Conservation (phyloP, 2,113 vertebrate species). For the Synodontis membranacea region DNA sequence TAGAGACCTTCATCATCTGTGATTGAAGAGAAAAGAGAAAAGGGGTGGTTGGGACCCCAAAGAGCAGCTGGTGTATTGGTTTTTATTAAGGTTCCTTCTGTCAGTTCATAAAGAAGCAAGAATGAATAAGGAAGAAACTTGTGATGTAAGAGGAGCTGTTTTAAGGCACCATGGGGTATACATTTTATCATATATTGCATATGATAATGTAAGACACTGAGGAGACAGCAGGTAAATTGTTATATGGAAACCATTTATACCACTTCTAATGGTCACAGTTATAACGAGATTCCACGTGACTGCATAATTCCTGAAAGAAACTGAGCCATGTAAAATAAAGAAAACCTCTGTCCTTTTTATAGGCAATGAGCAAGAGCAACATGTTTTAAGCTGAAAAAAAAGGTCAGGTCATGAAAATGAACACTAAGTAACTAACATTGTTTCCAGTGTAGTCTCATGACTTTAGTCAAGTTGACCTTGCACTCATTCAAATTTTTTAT, state of each 20-base stretch:
- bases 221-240: neutral
- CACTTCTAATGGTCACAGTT: neutral
- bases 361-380: neutral
- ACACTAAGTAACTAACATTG: neutral
- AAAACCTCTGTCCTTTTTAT: neutral
- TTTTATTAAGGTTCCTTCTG: constrained; percentile 25
- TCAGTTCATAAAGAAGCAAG: constrained; percentile 2
- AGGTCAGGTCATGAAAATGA: neutral
- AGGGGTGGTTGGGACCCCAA: constrained; percentile 8
- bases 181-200: neutral
- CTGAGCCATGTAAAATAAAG: neutral
- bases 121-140: neutral
- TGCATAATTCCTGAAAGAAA: neutral
- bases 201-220: neutral
- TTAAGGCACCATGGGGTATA: neutral
- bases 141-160: neutral
- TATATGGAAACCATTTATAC: neutral
- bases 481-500: neutral
- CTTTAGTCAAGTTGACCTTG: neutral
- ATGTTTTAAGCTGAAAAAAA: neutral
- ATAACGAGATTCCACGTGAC: neutral
- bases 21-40: constrained; percentile 23
- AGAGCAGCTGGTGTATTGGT: constrained; percentile 31
- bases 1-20: constrained; percentile 13
- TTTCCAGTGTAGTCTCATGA: neutral